Percentiles rank a stretch among this genome's conserved stretches.
Conservation (phyloP, 2,888 invertebrate species). For the Mayetiola destructor region DNA sequence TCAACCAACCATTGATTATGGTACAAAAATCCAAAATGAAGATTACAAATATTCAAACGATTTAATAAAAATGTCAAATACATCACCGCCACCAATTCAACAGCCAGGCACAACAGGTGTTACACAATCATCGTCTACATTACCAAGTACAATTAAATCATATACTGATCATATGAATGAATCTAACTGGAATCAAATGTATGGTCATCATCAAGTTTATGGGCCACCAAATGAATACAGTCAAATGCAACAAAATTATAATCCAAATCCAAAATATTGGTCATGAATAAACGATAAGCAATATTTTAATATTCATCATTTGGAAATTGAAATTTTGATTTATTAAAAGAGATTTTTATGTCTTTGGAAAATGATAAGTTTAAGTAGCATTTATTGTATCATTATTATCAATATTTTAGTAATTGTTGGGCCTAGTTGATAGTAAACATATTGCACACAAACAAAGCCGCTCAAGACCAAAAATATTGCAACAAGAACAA, state of each 20-base stretch:
- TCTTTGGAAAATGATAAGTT: no score
- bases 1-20: slow-evolving; percentile 25
- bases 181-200: slow-evolving; percentile 32
- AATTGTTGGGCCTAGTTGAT: no score
- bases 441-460: no score
- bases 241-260: slow-evolving; percentile 16
- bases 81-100: slow-evolving; percentile 25
- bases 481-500: no score
- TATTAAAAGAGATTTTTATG: no score
- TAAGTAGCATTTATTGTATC: no score
- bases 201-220: slow-evolving; percentile 23
- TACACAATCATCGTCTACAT: neutral
- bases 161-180: slow-evolving; percentile 16
- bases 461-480: no score
- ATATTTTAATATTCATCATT: no score
- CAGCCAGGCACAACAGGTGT: slow-evolving; percentile 28
- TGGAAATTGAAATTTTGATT: no score
- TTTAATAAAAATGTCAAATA: slow-evolving; percentile 32
- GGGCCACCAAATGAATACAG: slow-evolving; percentile 16
- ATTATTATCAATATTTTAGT: no score
- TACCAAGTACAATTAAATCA: neutral
- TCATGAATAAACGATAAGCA: neutral
- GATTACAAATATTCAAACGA: slow-evolving; percentile 37
- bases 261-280: slow-evolving; percentile 17
- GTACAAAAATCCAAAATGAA: slow-evolving; percentile 39